Conservation (phyloP, 2,113 vertebrate genomes). For the Etia nguti region DNA sequence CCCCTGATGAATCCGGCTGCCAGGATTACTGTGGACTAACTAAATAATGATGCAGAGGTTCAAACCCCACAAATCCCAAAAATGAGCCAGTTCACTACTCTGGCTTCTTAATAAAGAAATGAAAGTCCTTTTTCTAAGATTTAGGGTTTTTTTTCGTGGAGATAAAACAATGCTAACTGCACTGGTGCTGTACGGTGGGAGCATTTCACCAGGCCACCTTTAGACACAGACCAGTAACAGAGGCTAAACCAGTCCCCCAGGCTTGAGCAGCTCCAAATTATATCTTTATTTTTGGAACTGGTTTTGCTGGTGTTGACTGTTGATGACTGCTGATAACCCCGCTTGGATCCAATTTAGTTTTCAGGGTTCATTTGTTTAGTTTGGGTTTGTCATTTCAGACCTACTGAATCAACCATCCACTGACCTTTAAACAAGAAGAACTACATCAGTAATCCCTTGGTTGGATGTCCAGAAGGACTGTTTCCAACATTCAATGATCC, state of each 20-base stretch:
- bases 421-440: neutral
- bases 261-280: neutral
- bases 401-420: neutral
- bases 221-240: neutral
- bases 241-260: neutral
- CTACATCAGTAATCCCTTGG: neutral
- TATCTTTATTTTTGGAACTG: neutral
- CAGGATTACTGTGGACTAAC: neutral
- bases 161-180: neutral
- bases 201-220: neutral
- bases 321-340: neutral
- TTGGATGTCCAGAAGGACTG: neutral
- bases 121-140: neutral
- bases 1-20: neutral
- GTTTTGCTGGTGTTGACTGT: neutral
- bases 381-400: neutral
- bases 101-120: neutral
- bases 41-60: neutral
- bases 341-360: neutral
- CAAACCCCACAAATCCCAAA: neutral
- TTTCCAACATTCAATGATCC: neutral
- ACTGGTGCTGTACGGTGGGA: neutral
- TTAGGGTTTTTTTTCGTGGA: fast-evolving
- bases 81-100: neutral
- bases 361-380: neutral